Evolutionary conservation across 1,140 invertebrate species (phyloP).

Genomic region (Saccostrea glomerata): DNA sequence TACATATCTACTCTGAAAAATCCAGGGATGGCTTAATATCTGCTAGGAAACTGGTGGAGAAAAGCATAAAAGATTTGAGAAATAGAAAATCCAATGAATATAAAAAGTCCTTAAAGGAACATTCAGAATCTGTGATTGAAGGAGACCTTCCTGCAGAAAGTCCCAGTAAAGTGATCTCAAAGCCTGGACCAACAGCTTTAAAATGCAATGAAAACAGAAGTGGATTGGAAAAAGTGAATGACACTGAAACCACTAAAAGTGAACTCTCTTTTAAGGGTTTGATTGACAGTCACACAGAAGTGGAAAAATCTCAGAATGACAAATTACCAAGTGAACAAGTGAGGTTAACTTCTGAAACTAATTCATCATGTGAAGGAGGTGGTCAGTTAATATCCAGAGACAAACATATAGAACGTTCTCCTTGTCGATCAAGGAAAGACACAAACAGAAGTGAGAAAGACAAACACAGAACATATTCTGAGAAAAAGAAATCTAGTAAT

Average conservation of each 20-base stretch:
- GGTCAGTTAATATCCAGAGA: background rate
- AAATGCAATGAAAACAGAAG: background rate
- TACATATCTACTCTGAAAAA: constrained; percentile 20
- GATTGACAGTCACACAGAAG: background rate
- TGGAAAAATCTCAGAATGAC: background rate
- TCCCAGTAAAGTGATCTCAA: background rate
- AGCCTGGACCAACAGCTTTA: background rate
- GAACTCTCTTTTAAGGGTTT: background rate
- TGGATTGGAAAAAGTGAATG: background rate
- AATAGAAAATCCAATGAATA: constrained; percentile 29
- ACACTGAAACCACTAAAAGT: background rate
- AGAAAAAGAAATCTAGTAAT: background rate
- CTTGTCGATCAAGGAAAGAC: background rate
- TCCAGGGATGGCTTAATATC: constrained; percentile 35
- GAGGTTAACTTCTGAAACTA: no score
- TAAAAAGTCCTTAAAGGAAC: background rate
- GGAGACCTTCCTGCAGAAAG: background rate
- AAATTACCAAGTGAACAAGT: background rate
- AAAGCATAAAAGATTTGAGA: constrained; percentile 21
- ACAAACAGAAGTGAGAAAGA: background rate
- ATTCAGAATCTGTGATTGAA: constrained; percentile 10
- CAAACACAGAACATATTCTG: background rate
- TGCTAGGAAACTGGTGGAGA: constrained; percentile 42
- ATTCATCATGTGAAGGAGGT: background rate
- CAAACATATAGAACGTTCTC: background rate